Percentiles rank a stretch among this genome's conserved stretches.
Conservation (phyloP, 2,113 vertebrate species). For the Peromyscus californicus region DNA sequence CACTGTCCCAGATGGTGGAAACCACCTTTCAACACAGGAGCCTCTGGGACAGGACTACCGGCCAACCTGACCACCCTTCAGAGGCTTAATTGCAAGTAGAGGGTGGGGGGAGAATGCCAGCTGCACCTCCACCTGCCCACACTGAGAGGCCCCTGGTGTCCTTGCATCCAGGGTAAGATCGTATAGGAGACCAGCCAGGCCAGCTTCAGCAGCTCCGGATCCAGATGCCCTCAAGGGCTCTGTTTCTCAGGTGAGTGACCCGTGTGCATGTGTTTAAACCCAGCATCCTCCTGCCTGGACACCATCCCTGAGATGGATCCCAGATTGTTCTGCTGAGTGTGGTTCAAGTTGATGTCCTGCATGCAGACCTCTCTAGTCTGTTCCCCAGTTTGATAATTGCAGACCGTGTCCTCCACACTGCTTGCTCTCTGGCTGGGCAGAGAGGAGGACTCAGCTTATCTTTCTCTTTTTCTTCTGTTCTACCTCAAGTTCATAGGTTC, state of each 20-base stretch:
- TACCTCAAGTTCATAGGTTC: no score
- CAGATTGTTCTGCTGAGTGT: fast-evolving
- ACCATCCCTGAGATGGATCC: not conserved
- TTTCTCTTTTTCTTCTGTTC: not conserved
- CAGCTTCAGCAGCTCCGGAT: fast-evolving
- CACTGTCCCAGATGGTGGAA: not conserved
- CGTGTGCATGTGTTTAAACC: fast-evolving
- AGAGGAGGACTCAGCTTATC: no score
- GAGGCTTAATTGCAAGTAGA: not conserved
- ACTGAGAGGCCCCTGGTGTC: not conserved
- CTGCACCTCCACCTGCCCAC: no score
- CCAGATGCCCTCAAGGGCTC: fast-evolving
- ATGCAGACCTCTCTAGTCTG: not conserved
- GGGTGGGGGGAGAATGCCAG: not conserved
- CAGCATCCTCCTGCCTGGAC: not conserved
- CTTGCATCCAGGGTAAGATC: not conserved
- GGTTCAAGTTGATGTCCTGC: not conserved
- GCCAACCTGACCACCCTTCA: not conserved
- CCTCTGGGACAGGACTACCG: not conserved
- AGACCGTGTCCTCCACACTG: not conserved
- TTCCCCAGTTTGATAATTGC: not conserved
- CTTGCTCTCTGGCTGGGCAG: not conserved
- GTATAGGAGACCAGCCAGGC: not conserved
- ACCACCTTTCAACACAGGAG: not conserved
- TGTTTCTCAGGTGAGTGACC: constrained; percentile 36